Evolutionary conservation across 2,888 invertebrate species (phyloP).

Genomic region (Ptychoptera albimana): DNA sequence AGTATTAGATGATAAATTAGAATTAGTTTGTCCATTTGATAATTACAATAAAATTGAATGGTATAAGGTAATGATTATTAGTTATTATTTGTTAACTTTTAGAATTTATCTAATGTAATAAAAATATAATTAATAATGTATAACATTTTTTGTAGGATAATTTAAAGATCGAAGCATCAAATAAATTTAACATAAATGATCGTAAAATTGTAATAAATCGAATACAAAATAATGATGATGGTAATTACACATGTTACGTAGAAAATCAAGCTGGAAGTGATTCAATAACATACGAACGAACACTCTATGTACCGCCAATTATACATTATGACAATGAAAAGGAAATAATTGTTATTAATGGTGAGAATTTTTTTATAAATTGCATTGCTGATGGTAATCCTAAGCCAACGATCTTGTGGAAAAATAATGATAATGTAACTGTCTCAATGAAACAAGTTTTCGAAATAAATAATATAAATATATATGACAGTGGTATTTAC

Average conservation of each 20-base stretch:
- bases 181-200: slow-evolving; percentile 3
- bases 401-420: slow-evolving; percentile 23
- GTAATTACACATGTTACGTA: slow-evolving; percentile 41
- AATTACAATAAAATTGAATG: slow-evolving; percentile 9
- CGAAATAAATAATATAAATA: slow-evolving; percentile 18
- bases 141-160: too few relatives aligned
- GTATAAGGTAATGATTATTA: slow-evolving; percentile 6
- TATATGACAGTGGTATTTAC: slow-evolving; percentile 33
- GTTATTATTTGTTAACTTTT: too few relatives aligned
- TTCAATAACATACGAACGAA: slow-evolving; percentile 34
- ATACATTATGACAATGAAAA: slow-evolving; percentile 13
- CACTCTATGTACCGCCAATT: slow-evolving; percentile 36
- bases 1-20: slow-evolving; percentile 13
- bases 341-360: slow-evolving; percentile 27
- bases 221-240: slow-evolving; percentile 6
- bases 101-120: too few relatives aligned
- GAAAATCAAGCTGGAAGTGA: slow-evolving; percentile 40
- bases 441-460: slow-evolving; percentile 9
- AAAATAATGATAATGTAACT: neutral
- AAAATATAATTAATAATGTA: too few relatives aligned
- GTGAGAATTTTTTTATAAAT: slow-evolving; percentile 30
- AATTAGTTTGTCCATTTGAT: slow-evolving; percentile 17
- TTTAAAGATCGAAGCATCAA: too few relatives aligned
- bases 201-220: slow-evolving; percentile 8
- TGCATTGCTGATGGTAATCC: slow-evolving; percentile 34